phyloP scores from a whole-genome alignment of 2,888 invertebrate genomes.

The Sinohyriopsis cumingii region DNA sequence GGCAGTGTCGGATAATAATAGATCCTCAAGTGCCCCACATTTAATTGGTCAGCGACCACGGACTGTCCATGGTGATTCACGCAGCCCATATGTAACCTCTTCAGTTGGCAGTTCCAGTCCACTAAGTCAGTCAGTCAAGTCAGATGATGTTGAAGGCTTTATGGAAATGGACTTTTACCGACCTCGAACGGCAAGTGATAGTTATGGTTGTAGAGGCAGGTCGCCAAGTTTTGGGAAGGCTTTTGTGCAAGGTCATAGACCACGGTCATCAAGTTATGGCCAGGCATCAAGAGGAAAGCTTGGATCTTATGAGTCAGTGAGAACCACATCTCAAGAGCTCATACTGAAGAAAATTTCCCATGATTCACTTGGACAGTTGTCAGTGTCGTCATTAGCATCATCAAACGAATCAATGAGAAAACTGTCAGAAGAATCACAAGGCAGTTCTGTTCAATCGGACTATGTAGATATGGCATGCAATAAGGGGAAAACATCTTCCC shows the following conservation, averaged over 20 bases:
- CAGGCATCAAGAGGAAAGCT: constrained; percentile 50
- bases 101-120: constrained; percentile 39
- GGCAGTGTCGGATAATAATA: constrained; percentile 66
- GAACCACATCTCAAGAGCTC: constrained; percentile 52
- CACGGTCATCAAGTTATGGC: constrained; percentile 65
- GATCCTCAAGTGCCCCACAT: constrained; percentile 82
- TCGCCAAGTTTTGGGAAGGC: constrained; percentile 63
- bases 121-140: constrained; percentile 52
- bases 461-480: constrained; percentile 58
- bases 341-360: constrained; percentile 42
- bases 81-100: constrained; percentile 15
- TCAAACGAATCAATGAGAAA: constrained; percentile 60
- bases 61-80: not conserved
- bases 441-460: constrained; percentile 39
- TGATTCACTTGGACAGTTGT: constrained; percentile 53
- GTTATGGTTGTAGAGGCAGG: constrained; percentile 59
- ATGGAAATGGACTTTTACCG: constrained; percentile 69
- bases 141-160: constrained; percentile 65
- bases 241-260: constrained; percentile 49
- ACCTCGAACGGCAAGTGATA: constrained; percentile 63
- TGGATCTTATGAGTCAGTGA: constrained; percentile 50
- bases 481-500: constrained; percentile 47
- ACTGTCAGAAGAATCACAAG: constrained; percentile 34
- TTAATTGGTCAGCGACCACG: constrained; percentile 67
- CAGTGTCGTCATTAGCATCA: constrained; percentile 53